These are phyloP conservation scores for Calliopum simillimum DNA, from an alignment of 2,888 invertebrate genomes.

Conservation along the genomic window DNA sequence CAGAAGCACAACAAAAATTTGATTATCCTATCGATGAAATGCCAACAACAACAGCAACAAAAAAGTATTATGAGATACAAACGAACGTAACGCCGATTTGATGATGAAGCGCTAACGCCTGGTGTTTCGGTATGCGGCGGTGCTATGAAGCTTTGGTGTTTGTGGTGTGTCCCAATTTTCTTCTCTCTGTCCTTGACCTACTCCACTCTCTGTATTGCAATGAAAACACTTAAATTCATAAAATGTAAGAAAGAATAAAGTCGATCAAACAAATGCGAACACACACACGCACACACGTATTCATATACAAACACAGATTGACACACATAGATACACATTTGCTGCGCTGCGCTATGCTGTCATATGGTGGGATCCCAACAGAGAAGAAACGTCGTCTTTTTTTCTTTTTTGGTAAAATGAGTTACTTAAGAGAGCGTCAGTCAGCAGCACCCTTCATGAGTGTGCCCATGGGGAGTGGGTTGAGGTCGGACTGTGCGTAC, in stretches of 20 bases:
- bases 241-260: constrained; percentile 36
- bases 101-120: constrained; percentile 25
- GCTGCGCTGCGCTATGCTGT: no score
- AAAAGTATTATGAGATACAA: constrained; percentile 22
- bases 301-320: no score
- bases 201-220: constrained; percentile 59
- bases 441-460: no score
- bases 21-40: constrained; percentile 40
- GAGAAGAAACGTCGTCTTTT: no score
- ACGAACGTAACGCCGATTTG: constrained; percentile 7
- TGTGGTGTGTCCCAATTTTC: constrained; percentile 64
- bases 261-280: constrained; percentile 31
- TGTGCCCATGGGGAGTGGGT: no score
- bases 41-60: background rate
- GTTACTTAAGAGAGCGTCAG: no score
- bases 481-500: no score
- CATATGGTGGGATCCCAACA: no score
- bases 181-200: constrained; percentile 67
- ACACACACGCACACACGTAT: constrained; percentile 7
- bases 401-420: no score
- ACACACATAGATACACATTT: no score
- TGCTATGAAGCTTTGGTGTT: constrained; percentile 15
- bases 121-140: background rate
- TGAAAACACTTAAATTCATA: constrained; percentile 43
- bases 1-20: constrained; percentile 42